Base-by-base conservation (phyloP, 2,888 invertebrate species). In the Odontomyia ornata region DNA sequence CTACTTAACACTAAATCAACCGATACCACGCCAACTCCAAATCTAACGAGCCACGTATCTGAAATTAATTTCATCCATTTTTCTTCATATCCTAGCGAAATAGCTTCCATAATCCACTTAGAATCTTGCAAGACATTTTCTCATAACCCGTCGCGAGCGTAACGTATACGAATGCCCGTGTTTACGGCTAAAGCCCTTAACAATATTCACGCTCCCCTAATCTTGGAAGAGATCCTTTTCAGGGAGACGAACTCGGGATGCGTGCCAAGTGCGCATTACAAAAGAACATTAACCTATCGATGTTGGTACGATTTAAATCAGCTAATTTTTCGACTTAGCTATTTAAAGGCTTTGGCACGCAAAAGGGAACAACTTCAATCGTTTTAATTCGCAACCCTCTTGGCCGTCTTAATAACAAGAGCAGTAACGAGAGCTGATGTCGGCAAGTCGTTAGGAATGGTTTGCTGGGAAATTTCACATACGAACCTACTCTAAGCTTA, bases 241-340 rank as follows among this genome's bases (percentile, higher is more conserved):
- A 9, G 7, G 52, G 13, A n/a, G 18, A 52, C 4, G 13, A 15
- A 15, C 4, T 60, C 64, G 30, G 9, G 9, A 36, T 64, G 64
- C 64, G 64, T 64, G 64, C 30, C 30, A 64, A 5, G 27, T 3
- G 30, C 27, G 15, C 64, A 64, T 64, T 64, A 64, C 28, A 64
- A 23, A n/a, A 27, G 64, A 30, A 64, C 64, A 30, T 64, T 64
- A 64, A 64, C 64, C 64, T 64, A 64, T 64, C 30, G 64, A 64
- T 30, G 36, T 36, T 5, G 36, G 30, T 64, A 30, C 30, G 30
- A 64, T 64, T 64, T 28, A 64, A 64, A 64, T 64, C 64, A 30
- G 64, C n/a, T n/a, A 30, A 64, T 64, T 64, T 64, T 64, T 64
- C 64, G 64, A 30, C 28, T 64, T 64, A 9, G 21, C 30, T 30